These are phyloP conservation scores for Petrocephalus sullivani DNA, from an alignment of 2,797 vertebrate genomes.

Conservation along the genomic window DNA sequence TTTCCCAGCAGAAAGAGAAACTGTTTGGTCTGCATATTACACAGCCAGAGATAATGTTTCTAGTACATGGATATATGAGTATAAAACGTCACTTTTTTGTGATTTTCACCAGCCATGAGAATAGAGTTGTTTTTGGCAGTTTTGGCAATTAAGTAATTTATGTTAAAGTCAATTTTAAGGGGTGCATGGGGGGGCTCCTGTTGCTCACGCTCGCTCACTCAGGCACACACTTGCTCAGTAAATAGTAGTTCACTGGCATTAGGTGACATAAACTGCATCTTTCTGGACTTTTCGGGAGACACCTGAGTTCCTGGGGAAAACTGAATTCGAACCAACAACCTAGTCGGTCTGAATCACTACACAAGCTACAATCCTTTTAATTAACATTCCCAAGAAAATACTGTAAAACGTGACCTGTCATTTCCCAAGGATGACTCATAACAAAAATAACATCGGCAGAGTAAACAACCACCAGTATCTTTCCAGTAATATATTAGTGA, in stretches of 20 bases:
- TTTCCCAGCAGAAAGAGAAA: conserved; percentile 6
- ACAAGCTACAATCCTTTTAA: not conserved
- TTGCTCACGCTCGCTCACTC: not conserved
- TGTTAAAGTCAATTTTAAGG: conserved; percentile 2
- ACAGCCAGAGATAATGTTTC: not conserved
- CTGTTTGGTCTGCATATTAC: conserved; percentile 3
- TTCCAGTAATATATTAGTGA: not conserved
- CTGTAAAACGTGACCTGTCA: not conserved
- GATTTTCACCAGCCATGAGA: not conserved
- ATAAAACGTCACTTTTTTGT: not conserved
- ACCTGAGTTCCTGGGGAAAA: not conserved
- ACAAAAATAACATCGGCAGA: not conserved
- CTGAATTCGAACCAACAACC: not conserved
- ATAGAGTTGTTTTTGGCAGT: not conserved
- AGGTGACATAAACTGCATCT: not conserved
- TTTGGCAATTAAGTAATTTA: not conserved
- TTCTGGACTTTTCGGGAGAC: not conserved
- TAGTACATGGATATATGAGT: not conserved
- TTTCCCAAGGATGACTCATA: not conserved
- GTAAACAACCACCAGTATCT: not conserved
- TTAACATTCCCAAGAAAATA: not conserved
- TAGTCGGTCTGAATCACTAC: not conserved
- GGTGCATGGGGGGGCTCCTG: not conserved
- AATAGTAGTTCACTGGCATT: not conserved
- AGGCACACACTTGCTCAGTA: not conserved